These are phyloP conservation scores for Alexandromys oeconomus DNA, from an alignment of 2,797 vertebrate genomes.

Conservation along the genomic window DNA sequence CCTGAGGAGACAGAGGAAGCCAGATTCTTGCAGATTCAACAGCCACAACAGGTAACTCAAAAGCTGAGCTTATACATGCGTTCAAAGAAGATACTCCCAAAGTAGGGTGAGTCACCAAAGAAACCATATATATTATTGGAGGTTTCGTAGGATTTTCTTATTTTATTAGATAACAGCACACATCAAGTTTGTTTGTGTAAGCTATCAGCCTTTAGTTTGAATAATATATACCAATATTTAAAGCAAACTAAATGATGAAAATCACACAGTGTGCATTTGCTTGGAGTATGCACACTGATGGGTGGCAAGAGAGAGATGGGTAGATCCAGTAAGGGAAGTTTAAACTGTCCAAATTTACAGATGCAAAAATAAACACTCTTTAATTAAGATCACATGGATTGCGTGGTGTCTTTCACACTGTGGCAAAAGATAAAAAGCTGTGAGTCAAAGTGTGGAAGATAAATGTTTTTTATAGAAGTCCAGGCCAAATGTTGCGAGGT, in stretches of 20 bases:
- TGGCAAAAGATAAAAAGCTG: conserved; percentile 67
- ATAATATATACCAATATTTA: conserved; percentile 23
- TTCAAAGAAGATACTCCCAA: conserved; percentile 31
- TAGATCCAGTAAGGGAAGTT: conserved; percentile 56
- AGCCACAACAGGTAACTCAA: background rate
- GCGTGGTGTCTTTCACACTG: conserved; percentile 25
- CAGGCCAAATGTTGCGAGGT: conserved; percentile 24
- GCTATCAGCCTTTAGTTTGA: conserved; percentile 13
- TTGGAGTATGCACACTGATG: background rate
- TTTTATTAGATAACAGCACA: background rate
- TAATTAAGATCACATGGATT: conserved; percentile 69
- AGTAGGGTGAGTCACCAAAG: background rate
- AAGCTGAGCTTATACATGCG: background rate
- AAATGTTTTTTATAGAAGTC: conserved; percentile 70
- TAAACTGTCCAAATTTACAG: conserved; percentile 35
- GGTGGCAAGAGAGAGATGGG: background rate
- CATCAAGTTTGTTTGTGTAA: background rate
- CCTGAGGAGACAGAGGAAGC: background rate
- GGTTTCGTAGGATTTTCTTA: conserved; percentile 8
- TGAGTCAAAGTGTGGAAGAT: conserved; percentile 62
- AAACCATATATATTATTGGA: background rate
- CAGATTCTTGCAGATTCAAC: conserved; percentile 11
- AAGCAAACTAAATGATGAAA: background rate
- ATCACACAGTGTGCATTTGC: conserved; percentile 22
- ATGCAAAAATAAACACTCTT: conserved; percentile 61